Conservation (phyloP, 1,140 invertebrate genomes). For the Drosophila orena region DNA sequence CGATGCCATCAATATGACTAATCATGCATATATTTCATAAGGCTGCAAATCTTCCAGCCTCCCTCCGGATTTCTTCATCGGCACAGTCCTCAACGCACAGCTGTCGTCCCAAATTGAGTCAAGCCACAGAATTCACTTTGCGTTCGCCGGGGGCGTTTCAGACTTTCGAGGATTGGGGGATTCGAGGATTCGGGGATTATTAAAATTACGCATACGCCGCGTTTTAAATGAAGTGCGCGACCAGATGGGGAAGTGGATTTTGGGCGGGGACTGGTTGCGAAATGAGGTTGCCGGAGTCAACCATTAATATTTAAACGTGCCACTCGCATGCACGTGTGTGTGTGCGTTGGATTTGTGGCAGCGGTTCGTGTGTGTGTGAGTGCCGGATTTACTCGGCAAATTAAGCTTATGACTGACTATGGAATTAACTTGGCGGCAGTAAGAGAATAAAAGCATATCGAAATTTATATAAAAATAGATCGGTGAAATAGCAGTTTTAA, state of each 20-base stretch:
- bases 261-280: neutral
- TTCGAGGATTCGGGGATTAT: slow-evolving; percentile 77
- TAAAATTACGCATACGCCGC: slow-evolving; percentile 82
- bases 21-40: slow-evolving; percentile 78
- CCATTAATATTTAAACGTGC: slow-evolving; percentile 70
- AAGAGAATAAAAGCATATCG: slow-evolving; percentile 13
- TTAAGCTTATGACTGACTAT: slow-evolving; percentile 37
- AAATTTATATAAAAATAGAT: slow-evolving; percentile 24
- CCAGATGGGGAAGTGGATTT: neutral
- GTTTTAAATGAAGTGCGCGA: slow-evolving; percentile 72
- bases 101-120: slow-evolving; percentile 76
- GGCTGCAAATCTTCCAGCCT: slow-evolving; percentile 35
- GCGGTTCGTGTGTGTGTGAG: neutral
- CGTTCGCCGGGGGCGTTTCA: slow-evolving; percentile 60
- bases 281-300: slow-evolving; percentile 45
- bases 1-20: slow-evolving; percentile 78
- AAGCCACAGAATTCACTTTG: slow-evolving; percentile 81
- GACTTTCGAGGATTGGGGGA: slow-evolving; percentile 70
- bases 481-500: neutral
- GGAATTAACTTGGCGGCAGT: slow-evolving; percentile 23
- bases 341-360: slow-evolving; percentile 18
- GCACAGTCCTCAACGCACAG: slow-evolving; percentile 56
- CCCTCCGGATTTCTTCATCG: neutral
- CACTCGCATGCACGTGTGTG: slow-evolving; percentile 17
- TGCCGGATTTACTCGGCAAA: slow-evolving; percentile 8